Base-by-base conservation (phyloP, 1,140 invertebrate species). In the Macrotrachela quadricornifera region DNA sequence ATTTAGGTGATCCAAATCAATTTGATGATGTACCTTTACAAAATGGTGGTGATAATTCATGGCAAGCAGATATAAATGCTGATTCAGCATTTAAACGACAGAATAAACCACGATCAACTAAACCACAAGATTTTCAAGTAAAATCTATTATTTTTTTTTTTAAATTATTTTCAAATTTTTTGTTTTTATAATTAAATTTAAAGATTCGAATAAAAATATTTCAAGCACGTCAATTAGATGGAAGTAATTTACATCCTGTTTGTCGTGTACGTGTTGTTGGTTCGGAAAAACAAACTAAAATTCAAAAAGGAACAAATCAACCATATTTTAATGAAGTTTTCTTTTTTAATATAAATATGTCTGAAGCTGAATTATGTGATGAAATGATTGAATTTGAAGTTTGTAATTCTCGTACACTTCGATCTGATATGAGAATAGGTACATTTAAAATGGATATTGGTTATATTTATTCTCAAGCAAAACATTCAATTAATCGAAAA, bases 281-380 rank as follows among this genome's bases (percentile, higher is more conserved):
- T 51, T 61, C 68, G 50, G 61, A 58, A 0, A 68, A 68, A 51
- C 68, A 71, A 59, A 73, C 71, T 1, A 57, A 66, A 40, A 64
- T 73, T n/a, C 63, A 68, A 53, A 69, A 67, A 53, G 68, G 69
- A 17, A 72, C 70, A 10, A 68, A 65, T 48, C 62, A 56, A 18
- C 72, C 72, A 4, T 67, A 62, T 58, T 74, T 65, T 63, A 69
- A 72, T 60, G 69, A 74, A 58, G 62, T 70, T 10, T 73, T 73
- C 59, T 73, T 71, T 60, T 73, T 71, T 62, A 71, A 72, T 58
- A 59, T 67, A 48, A 57, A 56, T 9, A 54, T 45, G 36, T 63
- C 68, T 36, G 68, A 71, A 8, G 56, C 62, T 13, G 69, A 73
- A 46, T 58, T 74, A 8, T 63, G 72, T 54, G 69, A 72, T 59